These are phyloP conservation scores for Parambassis ranga DNA, from an alignment of 2,797 vertebrate genomes.

Conservation along the genomic window DNA sequence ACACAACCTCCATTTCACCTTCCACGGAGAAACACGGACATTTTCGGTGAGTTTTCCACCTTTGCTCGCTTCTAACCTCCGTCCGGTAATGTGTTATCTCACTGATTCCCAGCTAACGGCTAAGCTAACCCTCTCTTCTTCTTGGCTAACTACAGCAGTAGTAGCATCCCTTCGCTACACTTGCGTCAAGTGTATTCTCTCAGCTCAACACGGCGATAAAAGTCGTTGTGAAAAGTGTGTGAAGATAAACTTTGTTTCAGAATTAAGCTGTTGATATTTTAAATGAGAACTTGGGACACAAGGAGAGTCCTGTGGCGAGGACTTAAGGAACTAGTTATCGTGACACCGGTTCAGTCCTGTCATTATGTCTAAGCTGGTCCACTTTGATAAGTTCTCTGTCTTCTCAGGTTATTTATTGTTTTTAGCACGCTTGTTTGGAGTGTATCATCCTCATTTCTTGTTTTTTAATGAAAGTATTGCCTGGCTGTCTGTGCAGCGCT, in stretches of 20 bases:
- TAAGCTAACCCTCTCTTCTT: slow-evolving; percentile 51
- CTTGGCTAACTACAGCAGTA: slow-evolving; percentile 22
- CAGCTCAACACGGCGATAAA: slow-evolving; percentile 1
- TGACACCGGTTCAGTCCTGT: slow-evolving; percentile 13
- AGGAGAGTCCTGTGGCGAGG: not conserved
- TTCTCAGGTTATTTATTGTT: no score
- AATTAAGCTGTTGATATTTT: not conserved
- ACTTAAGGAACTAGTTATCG: slow-evolving; percentile 17
- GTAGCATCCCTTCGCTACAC: slow-evolving; percentile 41
- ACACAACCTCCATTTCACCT: not conserved
- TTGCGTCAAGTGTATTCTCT: slow-evolving; percentile 2
- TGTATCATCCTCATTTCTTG: not conserved
- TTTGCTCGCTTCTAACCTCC: no score
- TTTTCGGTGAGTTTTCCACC: slow-evolving; percentile 51
- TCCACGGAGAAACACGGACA: slow-evolving; percentile 6
- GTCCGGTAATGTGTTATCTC: slow-evolving; percentile 10
- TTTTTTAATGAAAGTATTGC: not conserved
- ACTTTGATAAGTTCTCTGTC: not conserved
- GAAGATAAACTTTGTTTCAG: not conserved
- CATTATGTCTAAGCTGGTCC: no score
- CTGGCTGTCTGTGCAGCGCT: no score
- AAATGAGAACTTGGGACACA: not conserved
- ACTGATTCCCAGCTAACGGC: slow-evolving; percentile 31
- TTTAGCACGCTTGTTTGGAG: not conserved
- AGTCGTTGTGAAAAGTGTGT: slow-evolving; percentile 14